Base-by-base conservation (phyloP, 2,113 vertebrate species). In the Hippolais icterina region DNA sequence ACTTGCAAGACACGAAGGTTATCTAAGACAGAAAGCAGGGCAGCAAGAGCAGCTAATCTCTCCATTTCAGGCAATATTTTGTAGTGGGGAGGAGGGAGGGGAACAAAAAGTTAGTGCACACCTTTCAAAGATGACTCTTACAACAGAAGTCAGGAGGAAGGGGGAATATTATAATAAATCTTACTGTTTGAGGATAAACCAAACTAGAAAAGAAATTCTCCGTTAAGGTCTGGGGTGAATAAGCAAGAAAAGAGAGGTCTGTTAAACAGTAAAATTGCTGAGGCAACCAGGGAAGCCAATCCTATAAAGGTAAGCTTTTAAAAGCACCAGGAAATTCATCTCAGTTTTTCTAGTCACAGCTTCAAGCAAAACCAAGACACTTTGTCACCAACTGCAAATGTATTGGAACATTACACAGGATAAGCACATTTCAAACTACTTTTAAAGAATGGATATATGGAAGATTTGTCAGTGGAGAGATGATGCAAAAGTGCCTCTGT, bases 31-130 rank as follows among this genome's bases (percentile, higher is more conserved):
- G 63, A 76, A 92, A 69, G 65, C 61, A 94, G 37, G 83, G 65
- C 31, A 91, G 39, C 42, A 46, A 82, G 27, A 72, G 33, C 50
- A 95, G 90, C 57, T 95, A 72, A 96, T 91, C 89, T 95, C 89
- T 71, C 80, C 25, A 65, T 65, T 93, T 96, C 91, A 96, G 88
- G 70, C 77, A 89, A 10, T 61, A 63, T 52, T 93, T 86, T 72
- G 54, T 12, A 68, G 39, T 28, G 11, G 2, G 39, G 23, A 50
- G 16, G 19, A 6, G 10, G 17, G 25, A 16, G 10, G 8, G 12
- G 13, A 46, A 77, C 9, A 66, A 65, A 28, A 92, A 31, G 46
- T 39, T 63, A 24, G 28, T 33, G n/a, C n/a, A 65, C 42, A 42
- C 50, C 47, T 61, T 94, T 88, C 46, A 80, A 87, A 80, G 54